Percentiles rank a stretch among this genome's conserved stretches.
Conservation (phyloP, 2,113 vertebrate species). For the Rana temporaria region DNA sequence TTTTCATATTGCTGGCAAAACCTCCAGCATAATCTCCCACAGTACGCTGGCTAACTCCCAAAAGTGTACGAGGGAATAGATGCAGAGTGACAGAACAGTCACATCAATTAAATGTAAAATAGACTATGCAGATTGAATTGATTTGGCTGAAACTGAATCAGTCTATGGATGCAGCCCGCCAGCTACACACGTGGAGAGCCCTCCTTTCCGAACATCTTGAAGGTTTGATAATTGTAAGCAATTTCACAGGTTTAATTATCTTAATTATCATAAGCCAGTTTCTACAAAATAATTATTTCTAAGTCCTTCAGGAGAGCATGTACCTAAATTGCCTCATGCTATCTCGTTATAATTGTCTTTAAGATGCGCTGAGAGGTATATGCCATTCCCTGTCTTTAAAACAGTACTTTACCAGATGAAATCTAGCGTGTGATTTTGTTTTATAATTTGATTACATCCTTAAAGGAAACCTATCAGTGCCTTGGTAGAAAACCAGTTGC, state of each 20-base stretch:
- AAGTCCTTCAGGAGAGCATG: conserved; percentile 3
- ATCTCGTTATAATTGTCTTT: conserved; percentile 6
- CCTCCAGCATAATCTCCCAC: conserved; percentile 5
- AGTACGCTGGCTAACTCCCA: conserved; percentile 7
- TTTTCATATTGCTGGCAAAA: conserved; percentile 32
- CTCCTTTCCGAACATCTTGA: conserved; percentile 26
- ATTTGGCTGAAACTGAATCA: conserved; percentile 21
- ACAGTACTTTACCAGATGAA: conserved; percentile 9
- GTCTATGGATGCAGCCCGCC: background rate
- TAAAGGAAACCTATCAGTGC: too few species aligned
- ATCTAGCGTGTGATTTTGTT: background rate
- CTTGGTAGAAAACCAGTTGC: too few species aligned
- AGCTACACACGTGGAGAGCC: background rate
- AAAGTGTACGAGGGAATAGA: conserved; percentile 10
- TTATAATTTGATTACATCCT: background rate
- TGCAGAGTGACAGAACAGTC: conserved; percentile 19
- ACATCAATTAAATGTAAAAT: conserved; percentile 29
- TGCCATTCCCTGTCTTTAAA: conserved; percentile 8
- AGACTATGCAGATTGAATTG: conserved; percentile 25
- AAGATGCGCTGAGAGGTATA: background rate
- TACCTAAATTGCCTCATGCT: conserved; percentile 24
- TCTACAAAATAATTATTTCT: conserved; percentile 35
- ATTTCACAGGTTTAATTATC: conserved; percentile 29
- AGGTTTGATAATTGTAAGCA: conserved; percentile 35
- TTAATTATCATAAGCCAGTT: conserved; percentile 33